Evolutionary conservation across 1,140 invertebrate genomes (phyloP).

Genomic region (Samia ricini): DNA sequence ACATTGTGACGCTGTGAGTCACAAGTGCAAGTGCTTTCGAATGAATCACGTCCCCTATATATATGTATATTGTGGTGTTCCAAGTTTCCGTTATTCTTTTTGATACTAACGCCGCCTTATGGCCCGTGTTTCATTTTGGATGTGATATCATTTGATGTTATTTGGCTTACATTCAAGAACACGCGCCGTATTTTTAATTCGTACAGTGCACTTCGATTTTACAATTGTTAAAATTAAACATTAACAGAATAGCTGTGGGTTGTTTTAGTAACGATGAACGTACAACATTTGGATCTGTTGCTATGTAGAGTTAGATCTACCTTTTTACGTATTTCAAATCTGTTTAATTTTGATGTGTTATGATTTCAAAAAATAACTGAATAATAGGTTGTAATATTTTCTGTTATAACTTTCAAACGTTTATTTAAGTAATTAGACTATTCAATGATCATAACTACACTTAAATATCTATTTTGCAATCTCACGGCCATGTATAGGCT

Average conservation of each 20-base stretch:
- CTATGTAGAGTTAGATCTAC: background rate
- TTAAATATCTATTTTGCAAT: too few species aligned
- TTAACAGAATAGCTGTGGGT: background rate
- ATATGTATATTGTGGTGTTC: conserved; percentile 44
- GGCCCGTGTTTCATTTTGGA: conserved; percentile 36
- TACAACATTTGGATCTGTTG: background rate
- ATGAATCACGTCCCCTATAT: conserved; percentile 62
- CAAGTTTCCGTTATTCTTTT: conserved; percentile 60
- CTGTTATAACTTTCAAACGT: background rate
- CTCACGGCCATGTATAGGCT: too few species aligned
- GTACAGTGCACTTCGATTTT: conserved; percentile 40
- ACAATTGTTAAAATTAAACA: conserved; percentile 36
- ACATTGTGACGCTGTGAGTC: conserved; percentile 59
- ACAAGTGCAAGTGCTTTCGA: conserved; percentile 46
- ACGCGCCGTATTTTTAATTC: conserved; percentile 37
- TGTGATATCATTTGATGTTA: conserved; percentile 45
- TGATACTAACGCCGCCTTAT: conserved; percentile 46
- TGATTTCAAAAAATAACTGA: too few species aligned
- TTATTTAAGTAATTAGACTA: too few species aligned
- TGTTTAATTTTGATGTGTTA: too few species aligned
- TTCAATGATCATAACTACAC: too few species aligned
- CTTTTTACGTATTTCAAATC: background rate
- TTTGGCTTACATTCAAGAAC: conserved; percentile 55
- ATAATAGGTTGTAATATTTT: too few species aligned
- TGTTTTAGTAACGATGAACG: background rate